Percentiles rank a stretch among this genome's conserved stretches.
Conservation (phyloP, 2,888 invertebrate species). For the Epinotia nisella region DNA sequence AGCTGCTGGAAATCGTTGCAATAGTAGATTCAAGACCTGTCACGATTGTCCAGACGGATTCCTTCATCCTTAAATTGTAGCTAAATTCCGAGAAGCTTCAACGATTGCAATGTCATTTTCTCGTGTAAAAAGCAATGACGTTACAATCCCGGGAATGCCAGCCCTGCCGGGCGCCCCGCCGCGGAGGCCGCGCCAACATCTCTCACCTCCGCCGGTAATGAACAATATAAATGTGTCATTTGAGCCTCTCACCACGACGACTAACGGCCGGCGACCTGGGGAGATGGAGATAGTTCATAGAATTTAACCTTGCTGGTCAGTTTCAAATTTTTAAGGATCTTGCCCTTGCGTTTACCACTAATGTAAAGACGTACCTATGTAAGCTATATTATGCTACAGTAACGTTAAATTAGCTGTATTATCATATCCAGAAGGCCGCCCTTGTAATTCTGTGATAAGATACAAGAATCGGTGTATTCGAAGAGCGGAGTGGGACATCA, state of each 20-base stretch:
- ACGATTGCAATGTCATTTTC: conserved; percentile 10
- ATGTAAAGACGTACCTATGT: background rate
- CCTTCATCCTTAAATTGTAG: conserved; percentile 3
- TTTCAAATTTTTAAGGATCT: background rate
- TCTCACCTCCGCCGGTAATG: conserved; percentile 81
- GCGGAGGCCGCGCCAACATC: conserved; percentile 77
- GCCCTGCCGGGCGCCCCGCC: conserved; percentile 65
- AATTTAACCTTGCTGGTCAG: background rate
- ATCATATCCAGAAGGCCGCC: too few relatives aligned
- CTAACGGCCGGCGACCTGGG: conserved; percentile 37
- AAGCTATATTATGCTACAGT: too few relatives aligned
- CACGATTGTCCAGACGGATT: background rate
- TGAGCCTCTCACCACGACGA: conserved; percentile 54
- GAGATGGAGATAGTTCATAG: conserved; percentile 19
- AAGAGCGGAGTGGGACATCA: too few relatives aligned
- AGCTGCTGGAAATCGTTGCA: background rate
- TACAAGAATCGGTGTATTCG: too few relatives aligned
- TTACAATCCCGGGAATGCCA: conserved; percentile 50
- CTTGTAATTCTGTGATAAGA: too few relatives aligned
- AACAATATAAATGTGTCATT: conserved; percentile 82
- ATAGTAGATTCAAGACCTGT: background rate
- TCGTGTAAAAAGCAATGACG: conserved; percentile 35
- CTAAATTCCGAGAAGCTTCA: conserved; percentile 3
- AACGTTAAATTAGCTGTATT: too few relatives aligned
- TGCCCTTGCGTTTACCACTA: background rate